A percentile compares a stretch with the other conserved stretches of the same genome.
These are phyloP conservation scores for Heterochromis multidens DNA, from an alignment of 2,113 vertebrate genomes.

Conservation along the genomic window DNA sequence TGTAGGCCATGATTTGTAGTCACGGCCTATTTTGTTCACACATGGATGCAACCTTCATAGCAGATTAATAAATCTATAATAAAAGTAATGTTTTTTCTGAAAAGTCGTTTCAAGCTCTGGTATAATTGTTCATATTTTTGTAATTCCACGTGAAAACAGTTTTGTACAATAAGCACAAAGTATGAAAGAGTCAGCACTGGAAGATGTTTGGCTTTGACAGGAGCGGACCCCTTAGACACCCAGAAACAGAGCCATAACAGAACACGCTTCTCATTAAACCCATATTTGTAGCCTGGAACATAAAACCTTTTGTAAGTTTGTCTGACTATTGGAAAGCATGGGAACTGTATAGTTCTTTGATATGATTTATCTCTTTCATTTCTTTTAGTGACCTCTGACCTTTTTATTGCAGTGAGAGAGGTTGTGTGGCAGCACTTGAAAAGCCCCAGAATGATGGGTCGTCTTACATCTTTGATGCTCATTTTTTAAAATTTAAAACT, in stretches of 20 bases:
- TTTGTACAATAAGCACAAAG: background rate
- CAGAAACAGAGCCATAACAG: background rate
- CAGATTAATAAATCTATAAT: background rate
- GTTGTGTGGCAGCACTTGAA: background rate
- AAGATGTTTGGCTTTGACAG: background rate
- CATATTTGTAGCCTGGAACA: background rate
- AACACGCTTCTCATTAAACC: background rate
- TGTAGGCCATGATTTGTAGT: no score
- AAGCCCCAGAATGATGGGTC: conserved; percentile 15
- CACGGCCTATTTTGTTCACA: background rate
- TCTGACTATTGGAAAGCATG: background rate
- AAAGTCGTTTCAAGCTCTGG: background rate
- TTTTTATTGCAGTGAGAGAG: background rate
- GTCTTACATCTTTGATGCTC: background rate
- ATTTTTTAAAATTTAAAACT: background rate
- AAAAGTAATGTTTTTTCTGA: background rate
- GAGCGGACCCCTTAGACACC: background rate
- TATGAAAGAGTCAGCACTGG: background rate
- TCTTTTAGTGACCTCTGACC: background rate
- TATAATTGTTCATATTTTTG: background rate
- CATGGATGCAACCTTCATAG: background rate
- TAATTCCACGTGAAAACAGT: background rate
- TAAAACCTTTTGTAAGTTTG: background rate
- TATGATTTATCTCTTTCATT: background rate
- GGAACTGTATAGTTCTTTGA: background rate